Evolutionary conservation across 2,113 vertebrate species (phyloP).

Genomic region (Megaceryle maxima): DNA sequence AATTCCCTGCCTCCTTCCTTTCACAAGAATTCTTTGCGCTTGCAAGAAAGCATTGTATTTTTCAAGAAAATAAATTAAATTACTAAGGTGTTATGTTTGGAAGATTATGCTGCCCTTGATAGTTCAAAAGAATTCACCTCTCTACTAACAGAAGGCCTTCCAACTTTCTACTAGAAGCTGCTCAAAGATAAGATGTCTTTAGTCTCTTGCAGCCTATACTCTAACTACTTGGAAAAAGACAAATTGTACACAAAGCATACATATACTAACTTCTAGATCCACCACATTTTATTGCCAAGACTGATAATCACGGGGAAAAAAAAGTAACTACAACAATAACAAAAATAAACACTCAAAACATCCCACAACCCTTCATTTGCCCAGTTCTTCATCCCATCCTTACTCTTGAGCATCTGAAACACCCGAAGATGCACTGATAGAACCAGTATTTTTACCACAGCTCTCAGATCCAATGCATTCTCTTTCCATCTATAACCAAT

Average conservation of each 20-base stretch:
- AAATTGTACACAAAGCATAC: background rate
- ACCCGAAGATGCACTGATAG: background rate
- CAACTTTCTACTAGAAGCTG: background rate
- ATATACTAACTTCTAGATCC: background rate
- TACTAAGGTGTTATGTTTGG: background rate
- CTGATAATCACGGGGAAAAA: background rate
- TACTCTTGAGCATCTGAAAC: background rate
- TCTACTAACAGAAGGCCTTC: background rate
- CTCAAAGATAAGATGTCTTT: background rate
- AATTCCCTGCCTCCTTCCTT: background rate
- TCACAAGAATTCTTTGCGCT: background rate
- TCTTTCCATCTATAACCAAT: background rate
- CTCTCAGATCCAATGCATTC: background rate
- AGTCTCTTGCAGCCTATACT: background rate
- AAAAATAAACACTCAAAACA: background rate
- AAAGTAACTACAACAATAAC: background rate
- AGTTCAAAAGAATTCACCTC: background rate
- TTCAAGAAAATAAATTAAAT: background rate
- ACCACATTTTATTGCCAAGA: background rate
- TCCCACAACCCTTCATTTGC: background rate
- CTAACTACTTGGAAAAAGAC: background rate
- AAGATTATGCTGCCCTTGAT: background rate
- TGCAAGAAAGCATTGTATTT: background rate
- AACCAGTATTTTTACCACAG: background rate
- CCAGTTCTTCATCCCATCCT: background rate